Conservation (phyloP, 2,888 invertebrate genomes). For the Slavum lentiscoides region DNA sequence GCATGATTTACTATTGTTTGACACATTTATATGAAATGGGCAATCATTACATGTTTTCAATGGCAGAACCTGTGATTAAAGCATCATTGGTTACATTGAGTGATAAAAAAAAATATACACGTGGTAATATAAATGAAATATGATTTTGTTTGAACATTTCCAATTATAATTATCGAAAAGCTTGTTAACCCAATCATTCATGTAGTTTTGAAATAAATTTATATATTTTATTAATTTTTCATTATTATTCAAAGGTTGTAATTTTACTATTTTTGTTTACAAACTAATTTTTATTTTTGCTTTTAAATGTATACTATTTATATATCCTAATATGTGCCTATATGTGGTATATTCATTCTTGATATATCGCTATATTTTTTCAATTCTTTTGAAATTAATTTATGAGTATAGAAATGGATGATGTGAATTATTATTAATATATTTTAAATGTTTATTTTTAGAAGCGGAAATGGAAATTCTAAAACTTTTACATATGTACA, state of each 20-base stretch:
- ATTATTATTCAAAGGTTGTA: too few relatives aligned
- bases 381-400: too few relatives aligned
- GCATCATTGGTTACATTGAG: constrained; percentile 40
- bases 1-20: constrained; percentile 70
- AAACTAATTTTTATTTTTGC: too few relatives aligned
- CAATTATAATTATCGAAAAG: not conserved
- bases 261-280: too few relatives aligned
- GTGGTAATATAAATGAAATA: constrained; percentile 30
- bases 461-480: constrained; percentile 33
- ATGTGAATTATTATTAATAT: too few relatives aligned
- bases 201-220: too few relatives aligned
- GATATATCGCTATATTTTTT: too few relatives aligned
- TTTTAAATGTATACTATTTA: too few relatives aligned
- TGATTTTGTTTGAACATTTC: not conserved
- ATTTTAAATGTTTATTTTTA: constrained; percentile 9
- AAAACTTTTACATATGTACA: constrained; percentile 44
- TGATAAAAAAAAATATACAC: constrained; percentile 26
- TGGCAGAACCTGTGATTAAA: constrained; percentile 31
- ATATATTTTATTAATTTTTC: too few relatives aligned
- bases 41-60: constrained; percentile 27
- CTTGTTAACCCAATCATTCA: not conserved
- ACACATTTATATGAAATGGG: constrained; percentile 68
- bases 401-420: too few relatives aligned
- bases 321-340: too few relatives aligned
- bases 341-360: too few relatives aligned